Percentiles rank a stretch among this genome's conserved stretches.
Conservation (phyloP, 1,140 invertebrate species). For the Ganaspis sp. region DNA sequence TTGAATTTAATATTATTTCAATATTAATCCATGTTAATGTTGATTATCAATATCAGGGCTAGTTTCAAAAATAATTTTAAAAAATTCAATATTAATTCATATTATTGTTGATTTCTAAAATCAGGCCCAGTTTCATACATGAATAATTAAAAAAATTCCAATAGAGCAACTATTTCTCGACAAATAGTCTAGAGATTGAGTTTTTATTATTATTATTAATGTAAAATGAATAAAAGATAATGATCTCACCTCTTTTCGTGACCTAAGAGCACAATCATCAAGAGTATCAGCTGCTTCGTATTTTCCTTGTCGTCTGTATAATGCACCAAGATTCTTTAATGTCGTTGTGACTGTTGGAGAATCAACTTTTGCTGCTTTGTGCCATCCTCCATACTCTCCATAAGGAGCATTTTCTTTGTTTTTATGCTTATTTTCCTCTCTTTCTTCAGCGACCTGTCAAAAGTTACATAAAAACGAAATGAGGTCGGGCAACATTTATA, state of each 20-base stretch:
- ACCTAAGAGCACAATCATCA: constrained; percentile 96
- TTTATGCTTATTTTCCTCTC: constrained; percentile 95
- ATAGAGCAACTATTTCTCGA: no score
- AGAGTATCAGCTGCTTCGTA: constrained; percentile 99
- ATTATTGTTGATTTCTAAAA: no score
- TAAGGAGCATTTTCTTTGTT: constrained; percentile 94
- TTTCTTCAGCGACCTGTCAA: constrained; percentile 92
- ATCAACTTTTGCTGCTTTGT: constrained; percentile 99
- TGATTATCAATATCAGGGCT: no score
- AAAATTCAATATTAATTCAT: no score
- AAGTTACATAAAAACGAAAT: neutral
- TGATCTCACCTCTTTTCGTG: constrained; percentile 89
- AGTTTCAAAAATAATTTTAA: no score
- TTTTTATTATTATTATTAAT: constrained; percentile 14
- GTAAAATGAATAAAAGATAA: constrained; percentile 61
- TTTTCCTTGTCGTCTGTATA: constrained; percentile 98
- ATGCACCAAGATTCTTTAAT: constrained; percentile 96
- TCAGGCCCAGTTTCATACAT: no score
- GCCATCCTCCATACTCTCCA: constrained; percentile 97
- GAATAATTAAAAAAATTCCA: no score
- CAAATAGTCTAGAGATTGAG: constrained; percentile 11
- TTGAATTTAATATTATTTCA: no score
- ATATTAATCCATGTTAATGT: no score
- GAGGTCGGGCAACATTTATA: no score
- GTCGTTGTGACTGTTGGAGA: constrained; percentile 98